phyloP scores from a whole-genome alignment of 1,140 invertebrate genomes.

The Drosophila navojoa region DNA sequence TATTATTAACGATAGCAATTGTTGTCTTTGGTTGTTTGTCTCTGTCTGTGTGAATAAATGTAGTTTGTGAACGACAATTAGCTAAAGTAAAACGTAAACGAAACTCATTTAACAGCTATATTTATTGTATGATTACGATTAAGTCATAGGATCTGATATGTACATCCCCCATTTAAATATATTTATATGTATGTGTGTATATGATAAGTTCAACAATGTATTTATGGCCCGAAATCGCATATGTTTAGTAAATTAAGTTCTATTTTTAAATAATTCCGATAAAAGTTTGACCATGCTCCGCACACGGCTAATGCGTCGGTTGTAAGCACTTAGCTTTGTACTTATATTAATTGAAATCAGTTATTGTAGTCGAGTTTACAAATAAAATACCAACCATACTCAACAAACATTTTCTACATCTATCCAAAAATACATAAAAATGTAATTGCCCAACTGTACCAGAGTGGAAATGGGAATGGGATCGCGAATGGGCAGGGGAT shows the following conservation, averaged over 20 bases:
- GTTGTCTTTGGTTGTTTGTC: slow-evolving; percentile 9
- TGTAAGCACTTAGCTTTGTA: slow-evolving; percentile 67
- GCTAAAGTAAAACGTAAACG: slow-evolving; percentile 21
- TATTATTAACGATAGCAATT: background rate
- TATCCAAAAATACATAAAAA: background rate
- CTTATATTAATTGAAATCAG: slow-evolving; percentile 55
- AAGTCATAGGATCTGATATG: slow-evolving; percentile 9
- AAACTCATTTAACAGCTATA: slow-evolving; percentile 21
- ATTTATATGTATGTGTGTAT: background rate
- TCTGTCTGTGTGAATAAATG: slow-evolving; percentile 5
- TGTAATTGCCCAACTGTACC: slow-evolving; percentile 31
- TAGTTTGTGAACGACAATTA: slow-evolving; percentile 32
- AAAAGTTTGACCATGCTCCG: slow-evolving; percentile 8
- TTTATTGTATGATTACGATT: slow-evolving; percentile 14
- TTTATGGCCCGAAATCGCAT: slow-evolving; percentile 25
- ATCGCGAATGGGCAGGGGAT: too few species aligned
- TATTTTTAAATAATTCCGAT: background rate
- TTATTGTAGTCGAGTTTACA: slow-evolving; percentile 47
- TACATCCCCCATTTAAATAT: background rate
- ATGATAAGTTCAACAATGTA: slow-evolving; percentile 53
- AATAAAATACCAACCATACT: slow-evolving; percentile 31
- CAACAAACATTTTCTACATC: background rate
- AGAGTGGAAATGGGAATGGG: background rate
- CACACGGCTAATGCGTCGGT: slow-evolving; percentile 46
- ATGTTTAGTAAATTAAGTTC: slow-evolving; percentile 39